A percentile compares a stretch with the other conserved stretches of the same genome.
Conservation (phyloP, 2,888 invertebrate genomes). For the Peribatodes rhomboidaria region DNA sequence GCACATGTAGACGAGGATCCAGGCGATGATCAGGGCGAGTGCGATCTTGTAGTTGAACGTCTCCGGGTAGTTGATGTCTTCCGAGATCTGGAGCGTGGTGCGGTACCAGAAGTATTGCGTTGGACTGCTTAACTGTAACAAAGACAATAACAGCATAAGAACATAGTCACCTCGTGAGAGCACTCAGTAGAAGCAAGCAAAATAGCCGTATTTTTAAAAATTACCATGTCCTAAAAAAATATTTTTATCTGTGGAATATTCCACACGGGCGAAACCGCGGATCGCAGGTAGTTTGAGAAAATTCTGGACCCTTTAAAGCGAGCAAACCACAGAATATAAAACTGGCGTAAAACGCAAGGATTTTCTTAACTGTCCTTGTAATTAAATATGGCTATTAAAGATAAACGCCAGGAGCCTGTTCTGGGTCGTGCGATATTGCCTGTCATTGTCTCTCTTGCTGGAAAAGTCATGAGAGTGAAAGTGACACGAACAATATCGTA, state of each 20-base stretch:
- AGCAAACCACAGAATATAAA: background rate
- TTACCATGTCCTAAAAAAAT: background rate
- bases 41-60: constrained; percentile 97
- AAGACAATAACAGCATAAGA: constrained; percentile 43
- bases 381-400: constrained; percentile 3
- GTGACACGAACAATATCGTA: no score
- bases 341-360: constrained; percentile 16
- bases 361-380: constrained; percentile 9
- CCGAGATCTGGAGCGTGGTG: constrained; percentile 95
- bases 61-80: constrained; percentile 94
- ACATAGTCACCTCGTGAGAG: no score
- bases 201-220: no score
- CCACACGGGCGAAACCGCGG: background rate
- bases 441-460: no score
- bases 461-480: no score
- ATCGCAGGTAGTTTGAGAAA: background rate
- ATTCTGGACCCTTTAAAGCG: constrained; percentile 9
- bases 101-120: constrained; percentile 99
- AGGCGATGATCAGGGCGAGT: constrained; percentile 94
- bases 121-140: constrained; percentile 92
- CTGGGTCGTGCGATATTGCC: no score
- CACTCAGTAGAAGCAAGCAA: no score
- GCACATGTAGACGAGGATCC: constrained; percentile 98
- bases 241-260: background rate
- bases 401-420: no score